Percentiles rank a stretch among this genome's conserved stretches.
phyloP scores from a whole-genome alignment of 64 coral and sea anemone species.

The Stylophora pistillata region DNA sequence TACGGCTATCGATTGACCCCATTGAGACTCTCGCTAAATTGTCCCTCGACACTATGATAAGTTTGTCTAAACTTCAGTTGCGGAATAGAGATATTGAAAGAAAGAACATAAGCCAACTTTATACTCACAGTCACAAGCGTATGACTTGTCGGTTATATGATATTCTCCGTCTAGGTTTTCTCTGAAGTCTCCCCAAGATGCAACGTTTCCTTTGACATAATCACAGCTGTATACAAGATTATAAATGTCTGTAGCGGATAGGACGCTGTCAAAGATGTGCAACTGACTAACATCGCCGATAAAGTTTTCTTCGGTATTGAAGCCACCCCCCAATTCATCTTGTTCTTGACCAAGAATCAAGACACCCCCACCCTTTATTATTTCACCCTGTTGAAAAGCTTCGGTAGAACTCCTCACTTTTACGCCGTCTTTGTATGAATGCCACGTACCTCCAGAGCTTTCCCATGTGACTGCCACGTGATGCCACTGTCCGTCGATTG shows the following conservation, averaged over 20 bases:
- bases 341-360: conserved; percentile 66
- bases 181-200: conserved; percentile 84
- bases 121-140: conserved; percentile 83
- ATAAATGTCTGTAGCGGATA: conserved; percentile 53
- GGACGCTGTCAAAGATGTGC: conserved; percentile 40
- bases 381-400: conserved; percentile 54
- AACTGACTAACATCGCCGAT: conserved; percentile 64
- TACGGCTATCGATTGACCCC: no score
- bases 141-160: conserved; percentile 57
- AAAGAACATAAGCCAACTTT: not conserved
- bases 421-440: conserved; percentile 37
- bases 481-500: conserved; percentile 81
- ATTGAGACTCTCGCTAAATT: no score
- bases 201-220: conserved; percentile 66
- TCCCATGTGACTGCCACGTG: conserved; percentile 85
- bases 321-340: conserved; percentile 47
- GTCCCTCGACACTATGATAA: no score
- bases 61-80: no score
- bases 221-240: conserved; percentile 80
- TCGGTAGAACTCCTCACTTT: not conserved
- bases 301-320: conserved; percentile 63
- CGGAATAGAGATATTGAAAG: not conserved
- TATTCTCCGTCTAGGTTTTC: conserved; percentile 70
- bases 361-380: conserved; percentile 34
- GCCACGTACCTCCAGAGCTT: conserved; percentile 49